A percentile compares a stretch with the other conserved stretches of the same genome.
phyloP scores from a whole-genome alignment of 1,140 invertebrate genomes.

The Calephelis nemesis region DNA sequence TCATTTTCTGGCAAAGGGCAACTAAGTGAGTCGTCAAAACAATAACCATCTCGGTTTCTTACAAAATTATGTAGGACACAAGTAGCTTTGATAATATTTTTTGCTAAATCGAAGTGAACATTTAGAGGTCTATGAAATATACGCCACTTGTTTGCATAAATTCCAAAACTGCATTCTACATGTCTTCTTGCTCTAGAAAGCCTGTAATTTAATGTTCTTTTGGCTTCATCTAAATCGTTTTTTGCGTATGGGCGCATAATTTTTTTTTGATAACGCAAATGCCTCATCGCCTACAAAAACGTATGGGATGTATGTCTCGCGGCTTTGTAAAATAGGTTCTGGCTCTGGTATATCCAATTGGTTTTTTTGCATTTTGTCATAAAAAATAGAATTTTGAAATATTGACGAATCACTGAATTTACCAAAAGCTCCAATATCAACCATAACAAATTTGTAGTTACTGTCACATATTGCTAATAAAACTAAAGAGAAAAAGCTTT shows the following conservation, averaged over 20 bases:
- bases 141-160: conserved; percentile 5
- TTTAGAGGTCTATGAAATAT: too few species aligned
- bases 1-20: conserved; percentile 4
- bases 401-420: conserved; percentile 21
- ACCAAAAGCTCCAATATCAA: conserved; percentile 23
- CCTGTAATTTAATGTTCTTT: conserved; percentile 18
- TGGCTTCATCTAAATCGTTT: conserved; percentile 5
- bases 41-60: neutral
- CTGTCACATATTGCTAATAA: conserved; percentile 33
- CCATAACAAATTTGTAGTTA: conserved; percentile 21
- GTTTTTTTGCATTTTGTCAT: neutral
- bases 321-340: neutral
- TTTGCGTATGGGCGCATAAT: conserved; percentile 10
- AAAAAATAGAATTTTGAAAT: conserved; percentile 21
- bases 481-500: conserved; percentile 21
- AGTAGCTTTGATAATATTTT: neutral
- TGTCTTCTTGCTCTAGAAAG: conserved; percentile 11
- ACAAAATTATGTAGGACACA: neutral
- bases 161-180: conserved; percentile 18
- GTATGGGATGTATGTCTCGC: neutral
- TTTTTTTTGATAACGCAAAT: conserved; percentile 21
- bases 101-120: too few species aligned
- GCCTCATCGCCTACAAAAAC: conserved; percentile 20
- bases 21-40: neutral
- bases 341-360: conserved; percentile 5